phyloP scores from a whole-genome alignment of 1,140 invertebrate genomes.

The Heliconius eleuchia region DNA sequence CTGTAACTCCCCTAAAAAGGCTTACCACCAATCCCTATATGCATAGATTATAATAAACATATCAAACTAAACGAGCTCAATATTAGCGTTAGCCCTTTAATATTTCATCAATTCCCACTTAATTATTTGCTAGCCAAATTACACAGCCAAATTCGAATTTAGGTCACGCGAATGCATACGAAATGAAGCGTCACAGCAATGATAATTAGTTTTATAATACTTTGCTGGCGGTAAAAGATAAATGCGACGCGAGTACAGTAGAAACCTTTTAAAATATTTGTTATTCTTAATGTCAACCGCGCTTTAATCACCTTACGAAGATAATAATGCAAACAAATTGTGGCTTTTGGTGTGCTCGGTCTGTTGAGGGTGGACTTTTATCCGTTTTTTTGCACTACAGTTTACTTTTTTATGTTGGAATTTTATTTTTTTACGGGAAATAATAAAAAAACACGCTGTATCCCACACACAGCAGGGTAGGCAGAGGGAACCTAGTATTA shows the following conservation, averaged over 20 bases:
- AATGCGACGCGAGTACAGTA: constrained; percentile 30
- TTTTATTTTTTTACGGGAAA: background rate
- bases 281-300: constrained; percentile 32
- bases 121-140: constrained; percentile 30
- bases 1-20: background rate
- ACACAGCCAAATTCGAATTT: constrained; percentile 30
- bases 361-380: background rate
- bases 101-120: constrained; percentile 30
- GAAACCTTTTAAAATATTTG: constrained; percentile 45
- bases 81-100: constrained; percentile 18
- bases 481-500: no score
- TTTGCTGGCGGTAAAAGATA: constrained; percentile 33
- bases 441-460: no score
- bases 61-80: background rate
- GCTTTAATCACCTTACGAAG: constrained; percentile 28
- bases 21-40: background rate
- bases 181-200: constrained; percentile 31
- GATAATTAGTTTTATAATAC: constrained; percentile 40
- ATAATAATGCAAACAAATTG: constrained; percentile 20
- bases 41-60: background rate
- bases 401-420: background rate
- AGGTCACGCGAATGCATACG: constrained; percentile 29
- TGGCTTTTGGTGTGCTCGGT: background rate
- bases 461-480: no score
- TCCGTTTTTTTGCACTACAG: background rate